These are phyloP conservation scores for Pogonocichla stellata DNA, from an alignment of 2,113 vertebrate species.

Conservation along the genomic window DNA sequence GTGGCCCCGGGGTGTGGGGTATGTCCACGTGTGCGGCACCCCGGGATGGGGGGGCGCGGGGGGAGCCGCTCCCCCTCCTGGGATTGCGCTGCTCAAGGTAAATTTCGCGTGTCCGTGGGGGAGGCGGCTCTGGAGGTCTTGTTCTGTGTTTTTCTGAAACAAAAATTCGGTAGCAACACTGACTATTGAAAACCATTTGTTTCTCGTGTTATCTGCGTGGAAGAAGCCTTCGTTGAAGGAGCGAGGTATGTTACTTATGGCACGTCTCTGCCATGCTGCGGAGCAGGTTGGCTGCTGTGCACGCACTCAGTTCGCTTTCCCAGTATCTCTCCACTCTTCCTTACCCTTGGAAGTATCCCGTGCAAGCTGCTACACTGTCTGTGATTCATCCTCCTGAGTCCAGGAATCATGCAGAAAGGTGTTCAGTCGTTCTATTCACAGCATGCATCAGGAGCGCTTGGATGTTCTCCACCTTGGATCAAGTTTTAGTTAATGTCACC, in stretches of 20 bases:
- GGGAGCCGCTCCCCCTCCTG: no score
- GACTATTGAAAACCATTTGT: background rate
- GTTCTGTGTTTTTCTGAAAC: rapidly evolving
- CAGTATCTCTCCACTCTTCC: background rate
- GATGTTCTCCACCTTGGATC: background rate
- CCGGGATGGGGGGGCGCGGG: no score
- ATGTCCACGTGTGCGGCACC: background rate
- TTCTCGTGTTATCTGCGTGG: background rate
- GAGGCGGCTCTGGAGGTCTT: background rate
- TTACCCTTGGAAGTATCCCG: background rate
- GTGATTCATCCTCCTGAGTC: background rate
- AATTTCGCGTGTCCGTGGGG: background rate
- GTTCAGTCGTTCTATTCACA: background rate
- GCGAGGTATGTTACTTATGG: background rate
- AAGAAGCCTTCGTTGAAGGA: background rate
- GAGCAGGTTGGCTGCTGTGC: background rate
- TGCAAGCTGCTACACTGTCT: background rate
- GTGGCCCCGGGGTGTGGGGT: no score
- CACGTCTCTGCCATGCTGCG: background rate
- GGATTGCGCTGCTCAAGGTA: background rate
- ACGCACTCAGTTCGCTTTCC: background rate
- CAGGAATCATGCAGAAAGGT: background rate
- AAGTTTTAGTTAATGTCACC: background rate
- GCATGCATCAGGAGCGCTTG: background rate
- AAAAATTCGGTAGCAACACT: background rate